phyloP scores from a whole-genome alignment of 2,888 invertebrate species.

The Sipha maydis region DNA sequence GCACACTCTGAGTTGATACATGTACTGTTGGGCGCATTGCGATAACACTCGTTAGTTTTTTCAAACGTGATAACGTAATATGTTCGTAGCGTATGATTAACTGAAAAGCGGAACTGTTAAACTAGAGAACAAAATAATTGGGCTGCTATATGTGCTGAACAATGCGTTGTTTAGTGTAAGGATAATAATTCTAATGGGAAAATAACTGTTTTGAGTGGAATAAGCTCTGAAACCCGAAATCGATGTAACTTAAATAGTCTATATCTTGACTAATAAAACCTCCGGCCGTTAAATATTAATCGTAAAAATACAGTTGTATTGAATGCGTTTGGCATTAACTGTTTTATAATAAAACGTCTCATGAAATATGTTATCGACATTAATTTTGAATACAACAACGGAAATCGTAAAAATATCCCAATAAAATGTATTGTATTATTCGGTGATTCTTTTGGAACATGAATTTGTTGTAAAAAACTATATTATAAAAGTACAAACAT shows the following conservation, averaged over 20 bases:
- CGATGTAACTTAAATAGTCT: background rate
- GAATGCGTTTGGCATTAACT: no score
- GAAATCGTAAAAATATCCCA: no score
- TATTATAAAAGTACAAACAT: no score
- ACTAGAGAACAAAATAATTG: background rate
- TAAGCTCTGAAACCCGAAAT: background rate
- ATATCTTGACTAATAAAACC: background rate
- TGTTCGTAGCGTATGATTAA: background rate
- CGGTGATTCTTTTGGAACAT: no score
- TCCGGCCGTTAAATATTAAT: background rate
- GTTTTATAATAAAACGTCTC: no score
- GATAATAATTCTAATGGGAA: background rate
- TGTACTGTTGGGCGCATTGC: no score
- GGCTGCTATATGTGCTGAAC: background rate
- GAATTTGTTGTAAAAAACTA: no score
- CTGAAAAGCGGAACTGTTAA: background rate
- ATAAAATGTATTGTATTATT: no score
- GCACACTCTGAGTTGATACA: no score
- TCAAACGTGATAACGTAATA: background rate
- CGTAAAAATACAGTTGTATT: background rate
- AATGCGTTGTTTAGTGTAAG: constrained; percentile 7
- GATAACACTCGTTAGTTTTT: background rate
- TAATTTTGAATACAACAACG: no score
- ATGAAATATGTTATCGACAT: no score
- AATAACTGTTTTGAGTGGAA: background rate